These are phyloP conservation scores for Phytoseiulus persimilis DNA, from an alignment of 2,888 invertebrate genomes.

Conservation along the genomic window DNA sequence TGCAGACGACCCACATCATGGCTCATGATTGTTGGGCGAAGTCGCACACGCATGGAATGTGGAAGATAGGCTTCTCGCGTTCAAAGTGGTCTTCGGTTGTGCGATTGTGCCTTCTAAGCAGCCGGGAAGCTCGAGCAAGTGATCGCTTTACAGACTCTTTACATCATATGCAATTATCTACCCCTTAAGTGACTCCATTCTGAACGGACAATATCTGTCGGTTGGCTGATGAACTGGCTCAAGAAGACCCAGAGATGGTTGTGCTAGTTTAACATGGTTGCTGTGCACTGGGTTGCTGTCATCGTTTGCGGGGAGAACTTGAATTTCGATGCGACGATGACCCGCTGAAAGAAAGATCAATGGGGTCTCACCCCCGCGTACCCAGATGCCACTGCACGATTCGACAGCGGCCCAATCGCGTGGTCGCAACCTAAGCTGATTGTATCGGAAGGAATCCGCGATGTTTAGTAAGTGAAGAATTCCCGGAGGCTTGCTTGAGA, in stretches of 20 bases:
- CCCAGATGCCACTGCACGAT: no score
- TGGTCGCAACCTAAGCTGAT: not conserved
- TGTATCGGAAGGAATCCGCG: not conserved
- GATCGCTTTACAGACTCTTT: not conserved
- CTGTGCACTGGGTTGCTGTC: not conserved
- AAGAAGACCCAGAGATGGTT: not conserved
- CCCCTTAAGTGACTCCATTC: not conserved
- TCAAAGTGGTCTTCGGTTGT: not conserved
- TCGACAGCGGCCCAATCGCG: no score
- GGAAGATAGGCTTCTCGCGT: not conserved
- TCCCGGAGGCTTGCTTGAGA: not conserved
- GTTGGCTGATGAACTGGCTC: not conserved
- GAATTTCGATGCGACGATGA: no score
- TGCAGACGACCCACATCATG: not conserved
- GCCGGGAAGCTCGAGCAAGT: not conserved
- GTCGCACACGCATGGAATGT: not conserved
- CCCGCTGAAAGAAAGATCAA: no score
- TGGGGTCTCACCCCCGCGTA: no score
- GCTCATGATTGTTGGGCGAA: not conserved
- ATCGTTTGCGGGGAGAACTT: no score
- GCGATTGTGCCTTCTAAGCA: not conserved
- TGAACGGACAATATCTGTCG: not conserved
- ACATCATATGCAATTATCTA: not conserved
- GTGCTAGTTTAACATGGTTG: not conserved
- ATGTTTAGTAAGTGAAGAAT: not conserved